Conservation (phyloP, 2,797 vertebrate species). For the Sitta carolinensis region DNA sequence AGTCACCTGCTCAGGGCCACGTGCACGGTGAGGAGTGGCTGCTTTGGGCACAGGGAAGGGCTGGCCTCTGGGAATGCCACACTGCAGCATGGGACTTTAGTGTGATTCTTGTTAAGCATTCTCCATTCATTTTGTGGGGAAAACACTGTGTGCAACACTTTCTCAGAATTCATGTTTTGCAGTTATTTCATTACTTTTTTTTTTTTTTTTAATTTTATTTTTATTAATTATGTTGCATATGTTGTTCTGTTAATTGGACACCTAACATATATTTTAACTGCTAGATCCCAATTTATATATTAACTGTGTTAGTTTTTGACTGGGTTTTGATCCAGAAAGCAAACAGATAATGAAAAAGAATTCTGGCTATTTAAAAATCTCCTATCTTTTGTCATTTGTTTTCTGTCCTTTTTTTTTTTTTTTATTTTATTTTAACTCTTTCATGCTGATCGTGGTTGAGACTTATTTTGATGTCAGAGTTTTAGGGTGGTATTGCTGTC, state of each 20-base stretch:
- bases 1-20: background rate
- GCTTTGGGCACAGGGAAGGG: fast-evolving
- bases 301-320: background rate
- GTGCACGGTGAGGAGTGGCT: fast-evolving
- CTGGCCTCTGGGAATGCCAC: background rate
- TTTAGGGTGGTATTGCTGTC: background rate
- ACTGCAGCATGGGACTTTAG: background rate
- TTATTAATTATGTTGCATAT: background rate
- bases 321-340: background rate
- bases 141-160: background rate
- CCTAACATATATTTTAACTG: background rate
- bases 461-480: background rate
- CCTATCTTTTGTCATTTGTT: background rate
- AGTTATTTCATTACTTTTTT: background rate
- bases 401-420: fast-evolving
- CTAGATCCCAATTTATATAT: background rate
- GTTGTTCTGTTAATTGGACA: background rate
- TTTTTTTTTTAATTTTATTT: background rate
- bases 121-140: background rate
- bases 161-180: background rate
- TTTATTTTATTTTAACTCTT: fast-evolving
- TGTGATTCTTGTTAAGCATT: background rate
- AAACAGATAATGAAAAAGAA: background rate
- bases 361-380: background rate
- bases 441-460: fast-evolving